Evolutionary conservation across 2,113 vertebrate genomes (phyloP).

Genomic region (Nipponia nippon): DNA sequence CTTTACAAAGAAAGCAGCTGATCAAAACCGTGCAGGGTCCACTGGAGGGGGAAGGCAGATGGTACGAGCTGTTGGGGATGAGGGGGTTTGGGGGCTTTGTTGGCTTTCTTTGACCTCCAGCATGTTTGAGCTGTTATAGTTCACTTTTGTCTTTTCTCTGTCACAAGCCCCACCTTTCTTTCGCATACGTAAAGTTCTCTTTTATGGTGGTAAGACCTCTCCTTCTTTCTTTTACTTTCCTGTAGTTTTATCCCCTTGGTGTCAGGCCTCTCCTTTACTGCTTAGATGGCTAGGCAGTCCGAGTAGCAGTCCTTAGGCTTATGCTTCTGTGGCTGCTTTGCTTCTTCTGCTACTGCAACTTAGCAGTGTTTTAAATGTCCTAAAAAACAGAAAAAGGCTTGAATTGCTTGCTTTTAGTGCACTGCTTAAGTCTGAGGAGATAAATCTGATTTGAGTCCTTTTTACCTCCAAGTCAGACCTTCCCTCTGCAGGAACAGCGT

Average conservation of each 20-base stretch:
- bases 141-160: slow-evolving; percentile 54
- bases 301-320: not conserved
- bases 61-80: not conserved
- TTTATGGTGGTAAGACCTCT: slow-evolving; percentile 82
- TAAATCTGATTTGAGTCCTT: not conserved
- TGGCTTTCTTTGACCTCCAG: not conserved
- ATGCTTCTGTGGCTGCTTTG: not conserved
- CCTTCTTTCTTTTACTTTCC: not conserved
- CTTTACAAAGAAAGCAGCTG: not conserved
- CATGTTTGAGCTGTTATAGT: not conserved
- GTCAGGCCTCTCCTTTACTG: not conserved
- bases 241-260: not conserved
- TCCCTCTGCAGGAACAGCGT: not conserved
- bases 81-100: not conserved
- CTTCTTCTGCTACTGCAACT: not conserved
- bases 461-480: not conserved
- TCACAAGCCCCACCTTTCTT: slow-evolving; percentile 82
- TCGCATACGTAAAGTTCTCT: slow-evolving; percentile 82
- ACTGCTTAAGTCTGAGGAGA: not conserved
- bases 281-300: not conserved
- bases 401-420: not conserved
- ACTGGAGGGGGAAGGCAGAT: not conserved
- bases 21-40: not conserved
- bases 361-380: not conserved
- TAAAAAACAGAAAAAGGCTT: not conserved